Evolutionary conservation across 2,888 invertebrate genomes (phyloP).

Genomic region (Abscondita cerata): DNA sequence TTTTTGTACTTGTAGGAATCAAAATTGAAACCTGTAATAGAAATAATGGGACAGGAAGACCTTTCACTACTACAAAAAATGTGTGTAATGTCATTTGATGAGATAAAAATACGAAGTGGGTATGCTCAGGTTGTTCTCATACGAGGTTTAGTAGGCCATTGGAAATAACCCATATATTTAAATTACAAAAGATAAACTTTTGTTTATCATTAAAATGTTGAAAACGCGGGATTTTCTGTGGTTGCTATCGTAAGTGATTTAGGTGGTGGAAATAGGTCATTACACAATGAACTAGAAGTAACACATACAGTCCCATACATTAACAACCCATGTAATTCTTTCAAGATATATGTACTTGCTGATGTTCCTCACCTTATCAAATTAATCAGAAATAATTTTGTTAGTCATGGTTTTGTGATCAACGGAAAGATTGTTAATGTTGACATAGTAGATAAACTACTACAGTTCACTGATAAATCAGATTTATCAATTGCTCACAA

Average conservation of each 20-base stretch:
- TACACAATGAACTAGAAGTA: constrained; percentile 33
- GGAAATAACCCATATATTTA: constrained; percentile 41
- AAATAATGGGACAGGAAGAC: no score
- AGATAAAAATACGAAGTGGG: constrained; percentile 39
- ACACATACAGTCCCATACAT: no score
- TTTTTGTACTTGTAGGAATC: no score
- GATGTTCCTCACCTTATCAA: constrained; percentile 31
- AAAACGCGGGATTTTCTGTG: constrained; percentile 39
- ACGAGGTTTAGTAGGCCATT: constrained; percentile 36
- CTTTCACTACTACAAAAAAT: constrained; percentile 24
- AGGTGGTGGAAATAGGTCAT: constrained; percentile 33
- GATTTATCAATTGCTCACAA: constrained; percentile 40
- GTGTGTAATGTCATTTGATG: constrained; percentile 41
- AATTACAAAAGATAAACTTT: constrained; percentile 36
- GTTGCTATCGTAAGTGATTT: constrained; percentile 43
- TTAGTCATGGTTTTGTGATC: constrained; percentile 34
- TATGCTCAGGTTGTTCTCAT: constrained; percentile 35
- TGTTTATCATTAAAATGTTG: constrained; percentile 34
- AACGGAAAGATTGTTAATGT: constrained; percentile 33
- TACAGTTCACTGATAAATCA: constrained; percentile 26
- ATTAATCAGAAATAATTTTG: no score
- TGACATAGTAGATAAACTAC: constrained; percentile 22
- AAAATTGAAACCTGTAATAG: no score
- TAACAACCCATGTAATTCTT: no score
- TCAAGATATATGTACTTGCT: background rate